Conservation (phyloP, 37 sponge, comb jelly and placozoan species). For the Dysidea cf. avara region DNA sequence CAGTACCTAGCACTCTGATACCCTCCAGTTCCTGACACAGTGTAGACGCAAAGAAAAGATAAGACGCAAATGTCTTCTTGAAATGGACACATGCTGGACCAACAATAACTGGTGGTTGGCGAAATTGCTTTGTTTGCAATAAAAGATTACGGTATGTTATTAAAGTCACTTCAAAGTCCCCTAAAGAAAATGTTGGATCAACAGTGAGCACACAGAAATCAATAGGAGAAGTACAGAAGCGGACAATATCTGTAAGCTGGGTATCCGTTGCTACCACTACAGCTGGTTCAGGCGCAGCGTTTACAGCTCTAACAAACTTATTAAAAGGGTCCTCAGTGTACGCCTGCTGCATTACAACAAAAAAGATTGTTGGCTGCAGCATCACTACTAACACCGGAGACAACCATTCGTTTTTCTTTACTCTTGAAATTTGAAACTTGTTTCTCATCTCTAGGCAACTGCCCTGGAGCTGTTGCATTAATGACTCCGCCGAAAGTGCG, state of each 20-base stretch:
- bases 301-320: conserved; percentile 37
- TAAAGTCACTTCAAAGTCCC: conserved; percentile 58
- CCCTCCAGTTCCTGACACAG: conserved; percentile 37
- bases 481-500: conserved; percentile 30
- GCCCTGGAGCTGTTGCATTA: conserved; percentile 39
- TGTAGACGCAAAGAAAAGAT: conserved; percentile 62
- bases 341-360: conserved; percentile 10
- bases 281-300: conserved; percentile 56
- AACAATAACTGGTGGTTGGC: conserved; percentile 32
- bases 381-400: conserved; percentile 1
- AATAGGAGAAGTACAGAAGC: conserved; percentile 39
- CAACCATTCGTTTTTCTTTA: neutral
- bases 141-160: conserved; percentile 49
- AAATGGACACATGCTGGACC: conserved; percentile 22
- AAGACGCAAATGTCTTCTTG: conserved; percentile 39
- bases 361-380: conserved; percentile 42
- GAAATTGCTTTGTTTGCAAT: conserved; percentile 27
- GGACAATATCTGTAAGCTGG: conserved; percentile 38
- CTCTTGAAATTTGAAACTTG: conserved; percentile 40
- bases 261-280: conserved; percentile 38
- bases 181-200: conserved; percentile 52
- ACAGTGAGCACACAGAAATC: conserved; percentile 43
- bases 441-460: conserved; percentile 45
- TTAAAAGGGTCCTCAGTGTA: neutral
- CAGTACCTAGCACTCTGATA: conserved; percentile 45